A percentile compares a stretch with the other conserved stretches of the same genome.
Evolutionary conservation across 92 coral and sea anemone species (phyloP).

Genomic region (Virgularia gustaviana): DNA sequence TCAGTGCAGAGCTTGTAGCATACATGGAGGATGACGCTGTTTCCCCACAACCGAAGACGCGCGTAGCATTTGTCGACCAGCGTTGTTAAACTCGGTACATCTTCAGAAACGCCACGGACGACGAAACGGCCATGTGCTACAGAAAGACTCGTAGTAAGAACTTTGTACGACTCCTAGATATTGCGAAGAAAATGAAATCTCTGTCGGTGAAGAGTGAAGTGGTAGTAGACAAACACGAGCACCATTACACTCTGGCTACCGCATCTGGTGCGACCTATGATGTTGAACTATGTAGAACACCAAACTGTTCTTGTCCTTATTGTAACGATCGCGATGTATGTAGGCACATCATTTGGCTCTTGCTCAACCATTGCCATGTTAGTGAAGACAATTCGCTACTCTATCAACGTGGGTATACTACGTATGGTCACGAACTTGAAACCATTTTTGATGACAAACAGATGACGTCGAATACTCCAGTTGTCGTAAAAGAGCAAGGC

Average conservation of each 20-base stretch:
- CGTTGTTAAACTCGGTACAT: conserved; percentile 31
- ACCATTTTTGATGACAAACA: background rate
- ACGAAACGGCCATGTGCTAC: conserved; percentile 48
- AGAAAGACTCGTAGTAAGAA: conserved; percentile 55
- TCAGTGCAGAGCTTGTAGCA: conserved; percentile 37
- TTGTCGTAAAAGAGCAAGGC: background rate
- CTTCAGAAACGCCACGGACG: conserved; percentile 19
- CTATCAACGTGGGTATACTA: conserved; percentile 14
- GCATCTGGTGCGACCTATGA: conserved; percentile 37
- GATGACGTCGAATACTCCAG: background rate
- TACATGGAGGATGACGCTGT: conserved; percentile 33
- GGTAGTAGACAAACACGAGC: conserved; percentile 28
- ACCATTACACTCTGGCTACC: conserved; percentile 36
- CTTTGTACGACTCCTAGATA: conserved; percentile 47
- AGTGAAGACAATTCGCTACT: conserved; percentile 17
- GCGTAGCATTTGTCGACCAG: conserved; percentile 42
- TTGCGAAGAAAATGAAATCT: conserved; percentile 56
- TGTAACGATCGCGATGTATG: conserved; percentile 57
- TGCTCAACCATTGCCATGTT: conserved; percentile 40
- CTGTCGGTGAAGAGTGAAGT: conserved; percentile 33
- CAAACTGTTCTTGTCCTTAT: conserved; percentile 46
- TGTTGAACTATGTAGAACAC: conserved; percentile 26
- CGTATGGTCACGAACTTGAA: conserved; percentile 17
- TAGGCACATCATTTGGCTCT: conserved; percentile 57
- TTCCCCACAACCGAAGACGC: conserved; percentile 42